phyloP scores from a whole-genome alignment of 1,140 invertebrate genomes.

The Trichonephila inaurata region DNA sequence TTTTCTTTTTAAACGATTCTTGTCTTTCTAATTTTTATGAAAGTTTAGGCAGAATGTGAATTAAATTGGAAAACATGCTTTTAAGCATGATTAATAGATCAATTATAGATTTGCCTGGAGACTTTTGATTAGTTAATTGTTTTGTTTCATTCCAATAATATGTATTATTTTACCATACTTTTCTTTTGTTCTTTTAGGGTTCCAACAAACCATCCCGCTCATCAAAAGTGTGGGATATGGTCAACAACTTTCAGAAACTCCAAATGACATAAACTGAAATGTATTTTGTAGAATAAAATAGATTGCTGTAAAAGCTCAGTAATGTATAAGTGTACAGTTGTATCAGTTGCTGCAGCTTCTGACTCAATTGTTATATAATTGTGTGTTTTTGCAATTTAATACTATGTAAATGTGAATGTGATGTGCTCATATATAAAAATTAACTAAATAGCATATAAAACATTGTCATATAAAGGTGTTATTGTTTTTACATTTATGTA shows the following conservation, averaged over 20 bases:
- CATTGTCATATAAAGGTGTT: constrained; percentile 24
- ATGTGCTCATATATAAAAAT: constrained; percentile 17
- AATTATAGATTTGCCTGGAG: not conserved
- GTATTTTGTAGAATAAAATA: constrained; percentile 11
- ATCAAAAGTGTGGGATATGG: constrained; percentile 78
- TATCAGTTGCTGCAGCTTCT: constrained; percentile 58
- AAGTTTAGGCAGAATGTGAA: no score
- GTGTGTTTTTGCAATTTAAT: constrained; percentile 69
- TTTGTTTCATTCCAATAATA: not conserved
- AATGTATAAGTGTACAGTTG: constrained; percentile 68
- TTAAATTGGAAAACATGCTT: no score
- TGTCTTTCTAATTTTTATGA: no score
- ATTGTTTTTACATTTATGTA: constrained; percentile 57
- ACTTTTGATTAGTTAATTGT: not conserved
- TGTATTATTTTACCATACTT: not conserved
- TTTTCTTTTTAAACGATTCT: no score
- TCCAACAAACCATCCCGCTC: constrained; percentile 75
- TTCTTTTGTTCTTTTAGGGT: constrained; percentile 58
- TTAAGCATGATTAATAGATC: no score
- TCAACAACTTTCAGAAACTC: constrained; percentile 77
- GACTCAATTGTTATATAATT: constrained; percentile 34
- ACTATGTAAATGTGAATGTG: constrained; percentile 59
- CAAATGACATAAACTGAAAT: constrained; percentile 76
- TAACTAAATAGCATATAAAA: constrained; percentile 44
- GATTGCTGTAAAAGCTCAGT: constrained; percentile 30